Evolutionary conservation across 92 coral and sea anemone species (phyloP).

Genomic region (Paramuricea clavata): DNA sequence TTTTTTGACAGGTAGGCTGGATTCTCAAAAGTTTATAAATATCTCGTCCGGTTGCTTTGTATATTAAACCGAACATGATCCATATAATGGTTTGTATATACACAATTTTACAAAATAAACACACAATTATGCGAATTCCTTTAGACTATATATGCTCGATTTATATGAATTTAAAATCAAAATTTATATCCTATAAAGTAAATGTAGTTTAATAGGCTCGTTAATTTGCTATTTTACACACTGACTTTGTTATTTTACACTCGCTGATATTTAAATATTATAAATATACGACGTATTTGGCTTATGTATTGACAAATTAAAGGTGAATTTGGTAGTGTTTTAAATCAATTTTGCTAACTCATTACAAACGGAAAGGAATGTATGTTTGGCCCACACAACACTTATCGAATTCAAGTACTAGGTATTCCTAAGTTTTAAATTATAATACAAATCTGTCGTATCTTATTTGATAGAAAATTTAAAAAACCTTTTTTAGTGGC

Average conservation of each 20-base stretch:
- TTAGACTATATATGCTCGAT: too few relatives aligned
- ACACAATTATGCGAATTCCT: neutral
- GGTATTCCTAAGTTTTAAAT: too few relatives aligned
- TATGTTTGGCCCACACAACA: neutral
- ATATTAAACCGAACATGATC: neutral
- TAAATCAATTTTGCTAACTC: neutral
- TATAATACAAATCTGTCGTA: too few relatives aligned
- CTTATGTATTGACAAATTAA: neutral
- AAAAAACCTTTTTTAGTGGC: too few relatives aligned
- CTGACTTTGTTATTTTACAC: neutral
- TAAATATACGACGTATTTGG: neutral
- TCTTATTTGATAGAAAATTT: too few relatives aligned
- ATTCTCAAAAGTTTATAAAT: neutral
- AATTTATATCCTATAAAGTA: too few relatives aligned
- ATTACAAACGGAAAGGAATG: neutral
- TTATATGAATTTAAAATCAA: too few relatives aligned
- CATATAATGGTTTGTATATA: neutral
- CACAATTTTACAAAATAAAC: neutral
- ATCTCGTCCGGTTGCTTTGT: neutral
- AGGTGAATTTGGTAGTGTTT: too few relatives aligned
- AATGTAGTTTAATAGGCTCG: neutral
- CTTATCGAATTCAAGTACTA: neutral
- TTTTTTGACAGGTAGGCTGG: constrained; percentile 26
- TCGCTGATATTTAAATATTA: neutral
- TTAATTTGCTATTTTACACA: neutral